Evolutionary conservation across 2,888 invertebrate species (phyloP).

Genomic region (Heliconius ismenius): DNA sequence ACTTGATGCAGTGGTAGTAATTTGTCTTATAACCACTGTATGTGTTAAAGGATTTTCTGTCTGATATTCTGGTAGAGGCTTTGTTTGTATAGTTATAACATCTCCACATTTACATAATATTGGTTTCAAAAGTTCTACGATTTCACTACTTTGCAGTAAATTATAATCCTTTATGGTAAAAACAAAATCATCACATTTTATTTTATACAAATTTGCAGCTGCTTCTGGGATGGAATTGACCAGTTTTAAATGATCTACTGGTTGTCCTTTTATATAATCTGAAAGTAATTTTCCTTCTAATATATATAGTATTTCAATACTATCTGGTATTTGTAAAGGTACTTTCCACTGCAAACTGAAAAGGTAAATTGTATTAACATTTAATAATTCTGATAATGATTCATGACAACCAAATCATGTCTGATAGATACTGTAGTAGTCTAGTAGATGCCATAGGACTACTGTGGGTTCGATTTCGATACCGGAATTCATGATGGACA

Average conservation of each 20-base stretch:
- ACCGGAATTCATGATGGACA: not conserved
- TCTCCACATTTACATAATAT: constrained; percentile 57
- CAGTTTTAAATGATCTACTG: constrained; percentile 48
- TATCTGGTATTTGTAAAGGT: constrained; percentile 48
- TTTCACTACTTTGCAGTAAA: constrained; percentile 66
- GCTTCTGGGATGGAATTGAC: constrained; percentile 60
- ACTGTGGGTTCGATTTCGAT: not conserved
- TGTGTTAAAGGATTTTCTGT: constrained; percentile 49
- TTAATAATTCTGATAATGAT: not conserved
- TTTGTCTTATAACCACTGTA: constrained; percentile 60
- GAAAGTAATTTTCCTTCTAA: constrained; percentile 71
- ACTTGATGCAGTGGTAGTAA: constrained; percentile 46
- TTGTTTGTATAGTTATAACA: constrained; percentile 64
- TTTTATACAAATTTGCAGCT: constrained; percentile 61
- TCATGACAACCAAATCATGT: not conserved
- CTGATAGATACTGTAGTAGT: not conserved
- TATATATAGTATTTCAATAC: constrained; percentile 62
- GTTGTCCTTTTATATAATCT: constrained; percentile 55
- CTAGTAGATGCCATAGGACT: too few relatives aligned
- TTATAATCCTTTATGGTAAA: constrained; percentile 68
- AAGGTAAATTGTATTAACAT: constrained; percentile 25
- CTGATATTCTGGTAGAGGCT: constrained; percentile 70
- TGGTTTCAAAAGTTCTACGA: constrained; percentile 62
- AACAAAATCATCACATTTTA: constrained; percentile 57
- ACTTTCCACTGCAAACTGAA: constrained; percentile 65